Percentiles rank a stretch among this genome's conserved stretches.
Conservation (phyloP, 2,888 invertebrate species). For the Tipula unca region DNA sequence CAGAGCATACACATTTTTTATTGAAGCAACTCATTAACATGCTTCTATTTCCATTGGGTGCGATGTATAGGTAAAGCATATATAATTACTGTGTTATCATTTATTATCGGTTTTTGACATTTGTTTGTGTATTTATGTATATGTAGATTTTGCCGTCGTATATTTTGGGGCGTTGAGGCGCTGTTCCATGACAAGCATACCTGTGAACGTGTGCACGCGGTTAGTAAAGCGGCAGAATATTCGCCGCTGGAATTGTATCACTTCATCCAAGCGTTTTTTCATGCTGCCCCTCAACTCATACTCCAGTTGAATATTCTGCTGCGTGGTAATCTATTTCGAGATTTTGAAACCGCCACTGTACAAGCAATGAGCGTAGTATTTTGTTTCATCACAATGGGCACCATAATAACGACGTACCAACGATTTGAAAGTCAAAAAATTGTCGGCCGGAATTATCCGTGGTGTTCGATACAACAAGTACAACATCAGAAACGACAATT, state of each 20-base stretch:
- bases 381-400: slow-evolving; percentile 59
- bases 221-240: slow-evolving; percentile 51
- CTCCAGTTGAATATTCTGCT: slow-evolving; percentile 58
- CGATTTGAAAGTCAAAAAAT: slow-evolving; percentile 70
- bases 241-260: slow-evolving; percentile 67
- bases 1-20: slow-evolving; percentile 44
- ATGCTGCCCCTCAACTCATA: slow-evolving; percentile 64
- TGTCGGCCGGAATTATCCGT: slow-evolving; percentile 63
- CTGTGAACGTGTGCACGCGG: slow-evolving; percentile 50
- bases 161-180: slow-evolving; percentile 70
- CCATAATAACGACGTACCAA: slow-evolving; percentile 62
- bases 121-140: no score
- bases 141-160: slow-evolving; percentile 57
- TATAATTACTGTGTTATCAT: background rate
- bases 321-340: slow-evolving; percentile 46
- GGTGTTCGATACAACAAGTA: slow-evolving; percentile 48
- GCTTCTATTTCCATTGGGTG: slow-evolving; percentile 51
- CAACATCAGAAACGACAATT: slow-evolving; percentile 28
- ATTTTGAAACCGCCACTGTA: slow-evolving; percentile 59
- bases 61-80: slow-evolving; percentile 50
- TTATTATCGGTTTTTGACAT: background rate
- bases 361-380: slow-evolving; percentile 59
- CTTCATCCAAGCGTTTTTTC: slow-evolving; percentile 68
- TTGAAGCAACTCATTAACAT: slow-evolving; percentile 45
- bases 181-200: slow-evolving; percentile 50